Evolutionary conservation across 1,140 invertebrate species (phyloP), one percentile per base, ranked within the genome.

Genomic region (Microplitis demolitor): DNA sequence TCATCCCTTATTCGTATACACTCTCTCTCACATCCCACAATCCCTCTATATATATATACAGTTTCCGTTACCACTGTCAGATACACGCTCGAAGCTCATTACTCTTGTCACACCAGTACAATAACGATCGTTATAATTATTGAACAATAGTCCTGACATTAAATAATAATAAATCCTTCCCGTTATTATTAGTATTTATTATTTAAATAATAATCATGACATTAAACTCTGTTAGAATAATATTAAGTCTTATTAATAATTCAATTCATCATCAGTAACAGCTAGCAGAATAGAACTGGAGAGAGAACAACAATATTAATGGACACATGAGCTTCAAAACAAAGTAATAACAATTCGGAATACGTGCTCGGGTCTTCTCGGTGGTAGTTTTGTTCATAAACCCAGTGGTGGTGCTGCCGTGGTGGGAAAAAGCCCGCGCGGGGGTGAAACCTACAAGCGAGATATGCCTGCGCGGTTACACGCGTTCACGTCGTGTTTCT

Each of bases 381-480:
- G 66, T 9, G 53, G 34, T 34, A 53, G 34, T 33, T 13, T 34
- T n/a, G 50, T 13, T 14, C 9, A 35, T 14, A 33, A 13, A 33
- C 24, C 50, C 34, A 58, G 9, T 50, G 56, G 33, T 24, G 51
- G 35, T 62, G 56, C 14, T 3, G n/a, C 45, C 3, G 34, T 37
- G 61, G 14, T 37, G 63, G 53, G 34, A 63, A 31, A 50, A 37
- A 58, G 54, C 34, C 24, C 45, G 35, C 16, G 50, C 51, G 33
- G 50, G 66, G 66, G 45, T 54, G 66, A 34, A 67, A 67, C 3
- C n/a, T 31, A 0, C 24, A 24, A 24, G 24, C 45, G 50, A 54
- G 70, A 54, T 66, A 72, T 72, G 64, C 70, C 70, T 72, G 70
- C 70, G 70, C 70, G 70, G 54, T 53, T 72, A 72, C 70, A 72